Percentiles rank a stretch among this genome's conserved stretches.
Evolutionary conservation across 64 coral and sea anemone genomes (phyloP).

Genomic region (Pocillopora verrucosa): DNA sequence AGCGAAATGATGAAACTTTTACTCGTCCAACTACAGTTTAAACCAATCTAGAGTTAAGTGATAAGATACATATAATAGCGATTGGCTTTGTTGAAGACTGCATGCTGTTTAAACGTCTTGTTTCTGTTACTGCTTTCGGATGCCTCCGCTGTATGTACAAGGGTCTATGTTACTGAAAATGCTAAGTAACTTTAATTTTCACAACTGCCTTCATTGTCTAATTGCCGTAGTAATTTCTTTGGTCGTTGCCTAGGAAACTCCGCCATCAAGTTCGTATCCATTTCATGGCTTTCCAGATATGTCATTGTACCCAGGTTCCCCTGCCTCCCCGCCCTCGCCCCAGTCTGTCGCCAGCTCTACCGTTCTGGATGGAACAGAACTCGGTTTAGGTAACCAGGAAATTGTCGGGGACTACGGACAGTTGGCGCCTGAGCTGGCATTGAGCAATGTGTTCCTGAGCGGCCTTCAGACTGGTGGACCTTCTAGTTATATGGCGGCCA

Average conservation of each 20-base stretch:
- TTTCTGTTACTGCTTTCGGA: too few relatives aligned
- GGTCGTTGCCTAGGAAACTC: constrained; percentile 47
- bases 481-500: constrained; percentile 22
- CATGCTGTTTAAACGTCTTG: too few relatives aligned
- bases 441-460: constrained; percentile 35
- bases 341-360: constrained; percentile 30
- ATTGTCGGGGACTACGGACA: constrained; percentile 30
- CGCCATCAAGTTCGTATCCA: constrained; percentile 39
- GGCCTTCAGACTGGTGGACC: constrained; percentile 21
- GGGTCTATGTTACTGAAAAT: too few relatives aligned
- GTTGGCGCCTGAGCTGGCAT: constrained; percentile 17
- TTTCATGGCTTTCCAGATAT: constrained; percentile 27
- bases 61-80: too few relatives aligned
- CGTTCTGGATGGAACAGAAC: constrained; percentile 27
- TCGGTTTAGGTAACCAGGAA: constrained; percentile 41
- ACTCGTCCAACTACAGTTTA: too few relatives aligned
- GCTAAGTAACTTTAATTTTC: too few relatives aligned
- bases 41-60: too few relatives aligned
- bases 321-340: constrained; percentile 32
- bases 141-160: too few relatives aligned
- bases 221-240: constrained; percentile 44
- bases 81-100: too few relatives aligned
- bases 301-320: constrained; percentile 31
- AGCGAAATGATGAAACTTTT: too few relatives aligned
- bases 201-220: constrained; percentile 13